Conservation (phyloP, 2,888 invertebrate genomes). For the Nemapogon koenigi region DNA sequence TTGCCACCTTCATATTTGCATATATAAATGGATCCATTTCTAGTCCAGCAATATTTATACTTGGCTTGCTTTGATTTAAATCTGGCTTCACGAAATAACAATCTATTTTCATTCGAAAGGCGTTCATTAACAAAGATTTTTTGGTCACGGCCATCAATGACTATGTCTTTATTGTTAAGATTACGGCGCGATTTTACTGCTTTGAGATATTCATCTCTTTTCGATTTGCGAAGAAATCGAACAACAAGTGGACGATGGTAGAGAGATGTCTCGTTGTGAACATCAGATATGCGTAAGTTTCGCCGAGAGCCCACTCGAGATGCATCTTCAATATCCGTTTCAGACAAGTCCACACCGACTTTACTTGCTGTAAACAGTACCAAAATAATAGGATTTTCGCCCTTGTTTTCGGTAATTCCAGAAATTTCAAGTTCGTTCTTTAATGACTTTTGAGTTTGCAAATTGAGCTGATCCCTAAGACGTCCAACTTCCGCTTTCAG, state of each 20-base stretch:
- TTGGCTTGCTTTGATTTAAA: no score
- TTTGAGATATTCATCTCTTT: constrained; percentile 17
- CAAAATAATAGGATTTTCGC: constrained; percentile 17
- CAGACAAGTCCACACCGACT: constrained; percentile 15
- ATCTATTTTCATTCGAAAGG: constrained; percentile 9
- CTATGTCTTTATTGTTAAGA: constrained; percentile 2
- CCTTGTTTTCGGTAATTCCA: constrained; percentile 15
- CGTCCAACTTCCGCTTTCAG: constrained; percentile 9
- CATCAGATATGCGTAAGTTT: background rate
- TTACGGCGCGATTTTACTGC: constrained; percentile 14
- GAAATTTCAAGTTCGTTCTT: constrained; percentile 17
- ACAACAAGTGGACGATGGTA: constrained; percentile 19
- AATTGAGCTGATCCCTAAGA: constrained; percentile 13
- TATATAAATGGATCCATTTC: no score
- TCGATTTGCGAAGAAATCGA: constrained; percentile 15
- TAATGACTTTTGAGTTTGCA: constrained; percentile 13
- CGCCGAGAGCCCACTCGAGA: constrained; percentile 14
- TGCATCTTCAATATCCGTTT: constrained; percentile 17
- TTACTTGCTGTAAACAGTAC: constrained; percentile 13
- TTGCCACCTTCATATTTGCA: no score
- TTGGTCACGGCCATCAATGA: background rate
- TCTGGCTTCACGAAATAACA: no score
- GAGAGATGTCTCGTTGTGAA: constrained; percentile 3
- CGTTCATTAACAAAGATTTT: constrained; percentile 11
- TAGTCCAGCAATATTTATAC: no score